Base-by-base conservation (phyloP, 1,140 invertebrate species). In the Aleiodes sp. region DNA sequence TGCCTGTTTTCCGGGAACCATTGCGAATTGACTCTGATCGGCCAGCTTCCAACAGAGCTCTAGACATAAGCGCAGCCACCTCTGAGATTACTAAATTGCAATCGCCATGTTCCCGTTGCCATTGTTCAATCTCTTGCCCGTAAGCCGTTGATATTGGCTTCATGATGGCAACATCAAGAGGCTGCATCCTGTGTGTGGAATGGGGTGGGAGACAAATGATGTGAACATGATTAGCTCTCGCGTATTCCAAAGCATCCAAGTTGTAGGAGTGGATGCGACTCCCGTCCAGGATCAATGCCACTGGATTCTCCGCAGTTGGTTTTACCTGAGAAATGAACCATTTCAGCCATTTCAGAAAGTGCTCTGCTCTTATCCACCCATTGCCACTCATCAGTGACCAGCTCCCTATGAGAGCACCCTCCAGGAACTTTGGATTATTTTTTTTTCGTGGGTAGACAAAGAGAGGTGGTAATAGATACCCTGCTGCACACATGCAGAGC, bases 1-100 rank as follows among this genome's bases (percentile, higher is more conserved):
- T 75, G 61, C 79, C 81, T 64, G 76, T 73, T 52, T 52, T 70
- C 71, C 70, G 62, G 70, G 84, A 84, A 26, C 78, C 79, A 75
- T 78, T 72, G 31, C 78, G 70, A 41, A 75, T 78, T 75, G 77
- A 83, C 73, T 77, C 60, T 41, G 81, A 76, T 66, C 74, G 76
- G 43, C 80, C 81, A 69, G 74, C 73, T 77, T 75, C 80, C 31
- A 76, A 59, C 74, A 78, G 85, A 56, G 81, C 81, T 72, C 72
- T 65, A 7, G 65, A 64, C 66, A 82, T 73, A n/a, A 83, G 41
- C 69, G 62, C 43, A 24, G 70, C 70, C n/a, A 80, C 65, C 31
- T 79, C 75, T 63, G 62, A 72, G 57, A 73, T 73, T 61, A 77
- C 72, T 37, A 81, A 70, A 14, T 73, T 69, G 24, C 73, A 61